These are phyloP conservation scores for Drosophila prolongata DNA, from an alignment of 2,888 invertebrate genomes.

Conservation along the genomic window DNA sequence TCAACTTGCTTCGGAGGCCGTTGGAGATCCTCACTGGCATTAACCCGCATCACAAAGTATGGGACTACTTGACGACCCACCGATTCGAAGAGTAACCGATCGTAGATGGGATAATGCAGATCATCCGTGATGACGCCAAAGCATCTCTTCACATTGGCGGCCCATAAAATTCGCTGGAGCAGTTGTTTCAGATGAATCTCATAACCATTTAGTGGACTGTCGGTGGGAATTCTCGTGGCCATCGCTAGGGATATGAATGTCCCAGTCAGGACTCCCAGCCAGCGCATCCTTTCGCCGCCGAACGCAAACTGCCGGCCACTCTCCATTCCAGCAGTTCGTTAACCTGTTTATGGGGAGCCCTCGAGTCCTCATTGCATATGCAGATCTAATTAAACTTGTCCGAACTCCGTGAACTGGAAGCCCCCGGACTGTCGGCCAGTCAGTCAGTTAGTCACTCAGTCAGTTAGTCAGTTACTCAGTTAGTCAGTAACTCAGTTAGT, in stretches of 20 bases:
- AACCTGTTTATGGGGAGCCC: conserved; percentile 32
- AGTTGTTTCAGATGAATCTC: conserved; percentile 56
- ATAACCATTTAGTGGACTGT: conserved; percentile 46
- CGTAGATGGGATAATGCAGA: conserved; percentile 70
- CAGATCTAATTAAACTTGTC: conserved; percentile 74
- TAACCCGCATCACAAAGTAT: conserved; percentile 86
- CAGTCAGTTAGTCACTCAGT: conserved; percentile 34
- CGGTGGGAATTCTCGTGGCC: background rate
- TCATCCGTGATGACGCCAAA: conserved; percentile 82
- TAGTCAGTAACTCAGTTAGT: too few relatives aligned
- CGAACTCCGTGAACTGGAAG: conserved; percentile 46
- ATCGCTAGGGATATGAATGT: conserved; percentile 8
- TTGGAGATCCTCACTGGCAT: conserved; percentile 88
- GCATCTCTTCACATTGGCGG: conserved; percentile 75
- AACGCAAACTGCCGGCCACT: conserved; percentile 28
- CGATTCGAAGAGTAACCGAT: conserved; percentile 63
- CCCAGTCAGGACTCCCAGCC: conserved; percentile 17
- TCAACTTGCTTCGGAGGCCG: conserved; percentile 87
- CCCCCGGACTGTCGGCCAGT: conserved; percentile 36
- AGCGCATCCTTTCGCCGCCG: conserved; percentile 40
- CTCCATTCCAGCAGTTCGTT: conserved; percentile 36
- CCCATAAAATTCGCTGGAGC: conserved; percentile 59
- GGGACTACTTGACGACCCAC: conserved; percentile 42
- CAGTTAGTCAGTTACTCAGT: conserved; percentile 1
- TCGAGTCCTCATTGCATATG: conserved; percentile 57